Base-by-base conservation (phyloP, 2,797 vertebrate species). In the Clarias platycephalus region DNA sequence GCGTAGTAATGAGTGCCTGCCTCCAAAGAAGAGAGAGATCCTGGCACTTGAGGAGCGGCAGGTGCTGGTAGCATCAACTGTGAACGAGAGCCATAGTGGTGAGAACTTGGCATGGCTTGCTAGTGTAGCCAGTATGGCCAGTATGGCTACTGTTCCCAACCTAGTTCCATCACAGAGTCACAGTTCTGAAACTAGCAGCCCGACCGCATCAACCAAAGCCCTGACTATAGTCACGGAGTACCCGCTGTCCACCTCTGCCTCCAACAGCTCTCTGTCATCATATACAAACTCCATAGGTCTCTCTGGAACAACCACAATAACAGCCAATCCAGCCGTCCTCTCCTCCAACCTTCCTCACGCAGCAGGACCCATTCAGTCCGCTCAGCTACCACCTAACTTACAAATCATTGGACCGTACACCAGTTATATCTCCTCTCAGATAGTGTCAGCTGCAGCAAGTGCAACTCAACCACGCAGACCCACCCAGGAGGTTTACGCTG, bases 21-120 rank as follows among this genome's bases (percentile, higher is more conserved):
- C 98, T 40, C 98, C 98, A 49, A 99, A 99, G 92, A 99, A 99
- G 92, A 96, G 98, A 78, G 98, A 99, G 94, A 97, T 99, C 92
- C 95, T 98, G 82, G 95, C 97, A 80, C 94, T 97, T 0, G 97
- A 99, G 90, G 97, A 97, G 91, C 96, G 97, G 93, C 95, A 96
- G 1, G 91, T 95, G 84, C 93, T 91, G 9, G 90, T 95, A 0
- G 91, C 95, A 76, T 85, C 93, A 83, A 81, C 93, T 34, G 90
- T 94, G 58, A 86, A 92, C 0, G 96, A 98, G 86, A 96, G 95
- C 93, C 96, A 97, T 86, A 96, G 97, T 87, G 94, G 96, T 0
- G 97, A 99, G 92, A 97, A 97, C 90, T 93, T 97, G 84, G 94
- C 97, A 83, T 99, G 98, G 98, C 96, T 98, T 83, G 94, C 97